Conservation (phyloP, 2,113 vertebrate genomes). For the Nerophis lumbriciformis region DNA sequence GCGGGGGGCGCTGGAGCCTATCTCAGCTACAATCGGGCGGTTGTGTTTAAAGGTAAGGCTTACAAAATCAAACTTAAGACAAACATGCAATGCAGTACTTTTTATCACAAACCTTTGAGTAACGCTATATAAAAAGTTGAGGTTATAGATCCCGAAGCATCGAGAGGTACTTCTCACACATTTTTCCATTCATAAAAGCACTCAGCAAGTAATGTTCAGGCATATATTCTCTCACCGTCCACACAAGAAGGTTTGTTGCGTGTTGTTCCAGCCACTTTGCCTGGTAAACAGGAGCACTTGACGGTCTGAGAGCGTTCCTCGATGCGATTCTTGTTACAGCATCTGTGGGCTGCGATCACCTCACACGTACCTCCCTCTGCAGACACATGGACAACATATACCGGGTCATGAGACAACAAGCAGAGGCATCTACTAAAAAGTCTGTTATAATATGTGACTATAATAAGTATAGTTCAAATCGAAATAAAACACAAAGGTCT, state of each 20-base stretch:
- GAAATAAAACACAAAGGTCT: no score
- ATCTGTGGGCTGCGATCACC: slow-evolving; percentile 97
- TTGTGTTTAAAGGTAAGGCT: neutral
- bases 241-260: slow-evolving; percentile 98
- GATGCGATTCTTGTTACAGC: slow-evolving; percentile 99
- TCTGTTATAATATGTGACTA: neutral
- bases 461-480: slow-evolving; percentile 25
- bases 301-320: slow-evolving; percentile 98
- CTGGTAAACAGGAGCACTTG: slow-evolving; percentile 98
- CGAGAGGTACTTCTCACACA: neutral
- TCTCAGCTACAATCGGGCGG: neutral
- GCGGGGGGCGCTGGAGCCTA: no score
- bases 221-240: slow-evolving; percentile 79
- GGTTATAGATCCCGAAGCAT: neutral
- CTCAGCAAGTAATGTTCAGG: neutral
- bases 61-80: neutral
- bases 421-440: neutral
- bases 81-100: neutral
- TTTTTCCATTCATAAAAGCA: neutral
- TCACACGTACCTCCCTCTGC: slow-evolving; percentile 98
- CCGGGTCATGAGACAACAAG: slow-evolving; percentile 1
- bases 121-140: no score
- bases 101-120: neutral
- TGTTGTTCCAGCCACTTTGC: slow-evolving; percentile 97
- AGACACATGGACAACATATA: slow-evolving; percentile 51